phyloP scores from a whole-genome alignment of 2,888 invertebrate genomes.

The Beris chalybata region DNA sequence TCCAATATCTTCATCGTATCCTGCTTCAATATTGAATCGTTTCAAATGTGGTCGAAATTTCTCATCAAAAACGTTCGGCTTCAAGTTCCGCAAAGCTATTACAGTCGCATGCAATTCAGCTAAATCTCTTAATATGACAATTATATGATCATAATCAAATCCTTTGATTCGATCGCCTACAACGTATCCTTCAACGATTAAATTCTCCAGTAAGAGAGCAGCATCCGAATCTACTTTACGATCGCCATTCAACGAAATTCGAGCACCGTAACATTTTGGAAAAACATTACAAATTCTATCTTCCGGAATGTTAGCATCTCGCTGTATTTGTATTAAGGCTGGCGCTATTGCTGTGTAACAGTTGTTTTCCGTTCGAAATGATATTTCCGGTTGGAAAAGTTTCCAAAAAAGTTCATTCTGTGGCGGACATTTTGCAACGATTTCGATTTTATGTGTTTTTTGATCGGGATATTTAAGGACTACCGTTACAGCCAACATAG shows the following conservation, averaged over 20 bases:
- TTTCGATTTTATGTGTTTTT: slow-evolving; percentile 50
- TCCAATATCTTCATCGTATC: slow-evolving; percentile 14
- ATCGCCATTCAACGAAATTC: slow-evolving; percentile 51
- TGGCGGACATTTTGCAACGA: slow-evolving; percentile 64
- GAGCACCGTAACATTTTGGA: slow-evolving; percentile 61
- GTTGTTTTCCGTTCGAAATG: slow-evolving; percentile 62
- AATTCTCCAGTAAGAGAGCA: slow-evolving; percentile 62
- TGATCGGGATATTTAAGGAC: slow-evolving; percentile 46
- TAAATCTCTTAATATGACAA: slow-evolving; percentile 57
- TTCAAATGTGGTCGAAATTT: slow-evolving; percentile 54
- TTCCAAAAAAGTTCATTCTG: slow-evolving; percentile 59
- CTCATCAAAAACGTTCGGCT: slow-evolving; percentile 56
- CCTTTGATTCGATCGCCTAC: slow-evolving; percentile 59
- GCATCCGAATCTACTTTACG: slow-evolving; percentile 61
- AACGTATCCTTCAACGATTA: slow-evolving; percentile 59
- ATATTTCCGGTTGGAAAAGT: slow-evolving; percentile 60
- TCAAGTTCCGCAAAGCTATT: slow-evolving; percentile 59
- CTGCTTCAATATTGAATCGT: slow-evolving; percentile 41
- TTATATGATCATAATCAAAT: slow-evolving; percentile 59
- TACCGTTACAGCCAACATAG: slow-evolving; percentile 57
- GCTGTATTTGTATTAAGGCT: slow-evolving; percentile 57
- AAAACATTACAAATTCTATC: slow-evolving; percentile 56
- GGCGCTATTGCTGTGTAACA: slow-evolving; percentile 60
- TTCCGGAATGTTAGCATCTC: slow-evolving; percentile 56
- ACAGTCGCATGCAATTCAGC: slow-evolving; percentile 64